Base-by-base conservation (phyloP, 2,797 vertebrate species). In the Rhinoraja longicauda region DNA sequence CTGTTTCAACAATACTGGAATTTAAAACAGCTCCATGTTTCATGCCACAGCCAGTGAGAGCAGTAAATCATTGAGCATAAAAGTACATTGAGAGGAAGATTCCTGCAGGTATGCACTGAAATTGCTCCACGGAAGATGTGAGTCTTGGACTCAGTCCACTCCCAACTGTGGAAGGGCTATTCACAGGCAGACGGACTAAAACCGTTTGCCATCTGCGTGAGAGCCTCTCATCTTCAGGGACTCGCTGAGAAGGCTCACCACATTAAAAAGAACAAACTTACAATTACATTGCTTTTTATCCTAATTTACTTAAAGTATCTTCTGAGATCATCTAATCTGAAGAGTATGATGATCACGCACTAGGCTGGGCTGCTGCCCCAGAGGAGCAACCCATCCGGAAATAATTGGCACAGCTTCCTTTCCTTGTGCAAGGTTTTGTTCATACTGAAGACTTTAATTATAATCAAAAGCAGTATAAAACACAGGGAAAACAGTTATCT, bases 281-380 rank as follows among this genome's bases (percentile, higher is more conserved):
- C 90, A 92, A 92, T 92, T 92, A 92, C 90, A 29, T 45, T 72
- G 90, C 90, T 72, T 92, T 75, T 92, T 39, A 92, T 92, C 90
- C 90, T 53, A 73, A 92, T 92, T 92, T 92, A 92, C 90, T 92
- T 75, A 45, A 73, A 92, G 90, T 92, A 92, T 92, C 90, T 75
- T 92, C 90, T 92, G 90, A 75, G 39, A 92, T 75, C 70, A 92
- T 92, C 90, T 92, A 73, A 92, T 92, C 90, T 53, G 90, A 73
- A 92, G 45, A 53, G 36, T 57, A 75, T n/a, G 70, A 92, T 36
- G 12, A 73, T 92, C 90, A 92, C 39, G 67, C 39, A 92, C 70
- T 21, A 70, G 70, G 67, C 29, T 92, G 70, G 70, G 24, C 53
- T 75, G 8, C 70, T 12, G 24, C 36, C 67, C 36, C 70, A 73